These are phyloP conservation scores for Fopius arisanus DNA, from an alignment of 1,140 invertebrate species.

Conservation along the genomic window DNA sequence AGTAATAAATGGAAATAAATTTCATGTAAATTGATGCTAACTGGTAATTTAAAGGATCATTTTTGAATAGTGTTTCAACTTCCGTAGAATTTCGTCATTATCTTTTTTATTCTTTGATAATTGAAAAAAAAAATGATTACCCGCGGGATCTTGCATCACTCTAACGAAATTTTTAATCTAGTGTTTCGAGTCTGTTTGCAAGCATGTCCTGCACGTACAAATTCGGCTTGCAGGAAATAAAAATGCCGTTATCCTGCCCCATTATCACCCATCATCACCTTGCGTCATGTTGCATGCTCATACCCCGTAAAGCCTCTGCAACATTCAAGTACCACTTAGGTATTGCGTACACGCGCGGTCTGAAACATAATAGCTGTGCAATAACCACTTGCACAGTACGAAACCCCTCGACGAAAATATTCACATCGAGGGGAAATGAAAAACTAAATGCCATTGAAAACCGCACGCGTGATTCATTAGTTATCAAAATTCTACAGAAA, in stretches of 20 bases:
- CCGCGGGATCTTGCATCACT: too few species aligned
- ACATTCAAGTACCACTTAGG: constrained; percentile 6
- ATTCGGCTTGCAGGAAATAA: neutral
- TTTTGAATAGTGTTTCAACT: neutral
- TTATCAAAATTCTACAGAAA: neutral
- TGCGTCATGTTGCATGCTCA: constrained; percentile 25
- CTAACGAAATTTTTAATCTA: too few species aligned
- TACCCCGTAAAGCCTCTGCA: constrained; percentile 17
- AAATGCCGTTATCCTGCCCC: constrained; percentile 5
- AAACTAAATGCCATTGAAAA: neutral
- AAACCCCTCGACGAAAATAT: neutral
- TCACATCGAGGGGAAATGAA: neutral
- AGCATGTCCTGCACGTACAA: too few species aligned
- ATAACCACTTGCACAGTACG: neutral
- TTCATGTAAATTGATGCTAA: too few species aligned
- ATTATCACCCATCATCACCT: constrained; percentile 27
- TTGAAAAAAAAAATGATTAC: too few species aligned
- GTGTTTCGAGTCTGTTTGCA: too few species aligned
- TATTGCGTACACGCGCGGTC: constrained; percentile 20
- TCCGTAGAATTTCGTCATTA: too few species aligned
- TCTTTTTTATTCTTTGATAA: too few species aligned
- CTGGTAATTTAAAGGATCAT: too few species aligned
- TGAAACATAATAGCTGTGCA: constrained; percentile 3
- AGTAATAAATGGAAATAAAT: too few species aligned
- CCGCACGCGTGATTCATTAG: neutral